phyloP scores from a whole-genome alignment of 1,140 invertebrate species.

The Drosophila orena region DNA sequence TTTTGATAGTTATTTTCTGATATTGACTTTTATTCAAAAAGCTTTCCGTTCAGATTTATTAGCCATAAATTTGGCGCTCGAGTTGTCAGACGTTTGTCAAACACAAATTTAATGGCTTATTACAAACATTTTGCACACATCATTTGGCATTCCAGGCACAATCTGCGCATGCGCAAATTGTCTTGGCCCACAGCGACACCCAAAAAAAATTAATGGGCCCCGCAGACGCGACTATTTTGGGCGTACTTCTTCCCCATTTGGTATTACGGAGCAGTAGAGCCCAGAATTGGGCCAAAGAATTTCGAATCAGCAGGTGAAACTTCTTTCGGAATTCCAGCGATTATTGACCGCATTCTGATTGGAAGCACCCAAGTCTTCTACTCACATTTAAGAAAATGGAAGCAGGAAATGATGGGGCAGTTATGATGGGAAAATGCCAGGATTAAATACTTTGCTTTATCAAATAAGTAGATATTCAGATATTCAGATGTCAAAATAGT shows the following conservation, averaged over 20 bases:
- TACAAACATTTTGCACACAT: slow-evolving; percentile 45
- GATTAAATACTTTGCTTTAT: not conserved
- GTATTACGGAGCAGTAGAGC: slow-evolving; percentile 60
- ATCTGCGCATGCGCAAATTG: slow-evolving; percentile 51
- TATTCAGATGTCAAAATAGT: no score
- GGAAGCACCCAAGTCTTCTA: not conserved
- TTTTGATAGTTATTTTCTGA: not conserved
- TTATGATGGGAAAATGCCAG: not conserved
- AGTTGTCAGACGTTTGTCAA: slow-evolving; percentile 70
- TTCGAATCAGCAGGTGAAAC: slow-evolving; percentile 76
- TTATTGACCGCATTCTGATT: slow-evolving; percentile 72
- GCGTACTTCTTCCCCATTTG: slow-evolving; percentile 62
- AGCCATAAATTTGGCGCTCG: slow-evolving; percentile 59
- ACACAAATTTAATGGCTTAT: slow-evolving; percentile 76
- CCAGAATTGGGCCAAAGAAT: slow-evolving; percentile 67
- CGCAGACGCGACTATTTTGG: slow-evolving; percentile 43
- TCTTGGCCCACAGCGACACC: slow-evolving; percentile 10
- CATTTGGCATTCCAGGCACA: slow-evolving; percentile 32
- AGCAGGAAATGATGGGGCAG: slow-evolving; percentile 3
- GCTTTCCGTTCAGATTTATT: slow-evolving; percentile 55
- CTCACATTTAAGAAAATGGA: not conserved
- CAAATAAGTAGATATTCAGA: no score
- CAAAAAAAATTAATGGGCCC: slow-evolving; percentile 31
- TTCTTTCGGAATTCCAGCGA: slow-evolving; percentile 58
- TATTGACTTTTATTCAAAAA: not conserved